Conservation (phyloP, 2,888 invertebrate genomes). For the Amphimallon solstitiale region DNA sequence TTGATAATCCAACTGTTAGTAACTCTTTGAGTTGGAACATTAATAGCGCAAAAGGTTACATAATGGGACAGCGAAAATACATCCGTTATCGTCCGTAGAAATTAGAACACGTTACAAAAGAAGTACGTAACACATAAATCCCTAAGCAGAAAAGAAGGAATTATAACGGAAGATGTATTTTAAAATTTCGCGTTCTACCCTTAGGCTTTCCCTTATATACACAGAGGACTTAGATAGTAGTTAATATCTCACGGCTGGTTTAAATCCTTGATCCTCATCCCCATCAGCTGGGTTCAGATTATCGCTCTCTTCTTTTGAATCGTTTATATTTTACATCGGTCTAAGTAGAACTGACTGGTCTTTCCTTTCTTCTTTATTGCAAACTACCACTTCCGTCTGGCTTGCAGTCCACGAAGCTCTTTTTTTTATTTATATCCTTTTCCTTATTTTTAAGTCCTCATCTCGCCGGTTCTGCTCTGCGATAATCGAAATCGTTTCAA, state of each 20-base stretch:
- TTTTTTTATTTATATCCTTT: slow-evolving; percentile 22
- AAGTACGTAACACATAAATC: background rate
- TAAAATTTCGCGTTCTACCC: slow-evolving; percentile 15
- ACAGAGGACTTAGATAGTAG: slow-evolving; percentile 7
- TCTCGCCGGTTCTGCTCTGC: slow-evolving; percentile 1
- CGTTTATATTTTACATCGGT: slow-evolving; percentile 27
- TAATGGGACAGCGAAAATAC: background rate
- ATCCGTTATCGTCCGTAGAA: background rate
- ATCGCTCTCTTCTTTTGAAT: slow-evolving; percentile 24
- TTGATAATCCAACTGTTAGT: slow-evolving; percentile 1
- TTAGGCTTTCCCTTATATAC: background rate
- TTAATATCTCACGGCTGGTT: slow-evolving; percentile 24
- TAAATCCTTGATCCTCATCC: slow-evolving; percentile 7
- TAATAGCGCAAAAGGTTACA: background rate
- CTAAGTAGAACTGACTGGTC: background rate
- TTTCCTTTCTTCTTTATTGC: slow-evolving; percentile 10
- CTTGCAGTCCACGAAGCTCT: background rate
- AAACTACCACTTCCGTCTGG: background rate
- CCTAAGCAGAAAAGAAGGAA: slow-evolving; percentile 8
- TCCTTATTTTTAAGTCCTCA: slow-evolving; percentile 16
- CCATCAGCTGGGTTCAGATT: slow-evolving; percentile 25
- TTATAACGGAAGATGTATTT: slow-evolving; percentile 20
- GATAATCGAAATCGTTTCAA: slow-evolving; percentile 19
- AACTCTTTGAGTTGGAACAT: background rate
- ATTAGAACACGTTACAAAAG: slow-evolving; percentile 7